Base-by-base conservation (phyloP, 2,888 invertebrate species). In the Chaitophorus viminalis region DNA sequence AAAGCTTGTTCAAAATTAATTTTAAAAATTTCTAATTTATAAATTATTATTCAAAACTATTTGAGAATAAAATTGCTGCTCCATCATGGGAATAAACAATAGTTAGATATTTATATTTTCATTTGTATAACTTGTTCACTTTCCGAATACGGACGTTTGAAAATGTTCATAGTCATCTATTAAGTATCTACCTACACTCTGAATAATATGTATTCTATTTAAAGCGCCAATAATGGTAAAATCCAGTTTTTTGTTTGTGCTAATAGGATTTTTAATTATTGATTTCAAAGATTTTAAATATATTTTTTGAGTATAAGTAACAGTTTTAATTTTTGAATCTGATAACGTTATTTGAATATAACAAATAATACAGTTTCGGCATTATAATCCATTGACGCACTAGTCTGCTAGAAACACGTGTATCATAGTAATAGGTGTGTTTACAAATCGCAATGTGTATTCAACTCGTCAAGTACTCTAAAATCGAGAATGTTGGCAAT, bases 401-500 rank as follows among this genome's bases (percentile, higher is more conserved):
- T 72, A 36, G 29, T 46, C 52, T 29, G 36, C 18, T 74, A 8
- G 84, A 65, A 65, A 76, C 84, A 76, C 46, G 84, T 68, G 84
- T 76, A 65, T 46, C 84, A 84, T 84, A 84, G 76, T 76, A 76
- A 84, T 76, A 17, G 14, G 25, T 52, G 39, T 31, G 65, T 46
- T 75, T 31, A 76, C 31, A 25, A 84, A 65, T 31, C 84, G 46
- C 46, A 65, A 76, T 68, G 81, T 72, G 86, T 74, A 87, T 81
- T 87, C 79, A 39, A 79, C 78, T 79, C 78, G 9, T 78, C 78
- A 18, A 74, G 81, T 87, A 87, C 79, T 87, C 72, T 65, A 74
- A 60, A 87, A 87, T 74, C 74, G 74, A 79, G 74, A 87, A 81
- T 87, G 79, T 87, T 87, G 87, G 87, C 87, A 87, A 9, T 81